Base-by-base conservation (phyloP, 2,888 invertebrate species). In the Xylocampa areola region DNA sequence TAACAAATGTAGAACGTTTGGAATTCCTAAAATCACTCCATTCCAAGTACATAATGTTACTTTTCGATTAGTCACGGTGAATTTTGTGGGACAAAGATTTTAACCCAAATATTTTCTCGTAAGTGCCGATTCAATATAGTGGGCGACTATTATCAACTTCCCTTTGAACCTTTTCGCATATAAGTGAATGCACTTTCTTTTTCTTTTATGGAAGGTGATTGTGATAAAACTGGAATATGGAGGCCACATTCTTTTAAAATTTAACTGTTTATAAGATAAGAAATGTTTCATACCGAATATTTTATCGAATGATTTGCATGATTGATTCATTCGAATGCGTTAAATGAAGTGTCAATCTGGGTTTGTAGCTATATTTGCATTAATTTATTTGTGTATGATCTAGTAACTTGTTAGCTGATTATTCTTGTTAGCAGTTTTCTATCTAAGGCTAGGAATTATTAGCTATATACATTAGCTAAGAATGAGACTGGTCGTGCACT, bases 41-140 rank as follows among this genome's bases (percentile, higher is more conserved):
- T 53, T 13, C 44, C 35, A 25, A n/a, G 39, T 25, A 50, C 21
- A 43, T 5, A 19, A 44, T 48, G 44, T 49, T 8, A 32, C 48
- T 58, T 61, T 72, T 55, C 37, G 41, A 50, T 65, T 35, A 21
- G 65, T 59, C 59, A 72, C 27, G 50, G 39, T 61, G 36, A 7
- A 41, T 58, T 61, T 61, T 53, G 47, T 65, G 49, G 68, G 65
- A 36, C 73, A 65, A 62, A 54, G 54, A 62, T 67, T 67, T 66
- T 66, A 49, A 55, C 68, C 62, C 14, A 67, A 43, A 17, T 67
- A 25, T 30, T 48, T 55, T n/a, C n/a, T n/a, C n/a, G n/a, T n/a
- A 45, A 61, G 51, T 51, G 47, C 36, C 48, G 32, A 48, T 54
- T 43, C 11, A 33, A 48, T 19, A 14, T 19, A 14, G 62, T 50